Evolutionary conservation across 2,888 invertebrate species (phyloP), one percentile per base, ranked within the genome.

Genomic region (Chymomyza fuscimana): DNA sequence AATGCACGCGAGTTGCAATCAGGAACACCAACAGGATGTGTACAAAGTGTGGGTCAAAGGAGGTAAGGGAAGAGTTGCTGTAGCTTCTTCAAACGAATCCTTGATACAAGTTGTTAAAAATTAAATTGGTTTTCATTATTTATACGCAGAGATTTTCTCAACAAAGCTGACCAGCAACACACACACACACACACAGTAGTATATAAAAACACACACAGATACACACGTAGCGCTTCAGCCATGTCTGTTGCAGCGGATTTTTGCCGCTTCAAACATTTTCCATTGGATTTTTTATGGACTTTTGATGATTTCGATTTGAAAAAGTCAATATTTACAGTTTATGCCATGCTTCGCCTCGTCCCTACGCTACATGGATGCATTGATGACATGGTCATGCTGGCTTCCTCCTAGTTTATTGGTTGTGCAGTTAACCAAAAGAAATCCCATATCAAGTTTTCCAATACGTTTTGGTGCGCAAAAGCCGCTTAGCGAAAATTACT

Each of bases 381-480:
- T 10, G 40, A 46, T 10, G 40, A 46, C 12, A 15, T 12, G 62
- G 66, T 54, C 16, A 50, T 62, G 51, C 22, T 58, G 36, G 67
- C 25, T 64, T 66, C 67, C 56, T 70, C 63, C 71, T 68, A 82
- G 83, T 78, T 83, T 83, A 83, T 83, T 83, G 88, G 83, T 80
- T 87, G 88, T 83, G 83, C 83, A 83, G 83, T 78, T 87, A 80
- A 82, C 83, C 88, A 87, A 83, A 85, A 87, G 86, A 83, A 83
- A 83, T 87, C 88, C 86, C 78, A 87, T 86, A 82, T 87, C 83
- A 86, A 68, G 74, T 78, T 73, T 76, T 69, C 66, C 72, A 68
- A 63, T 58, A 69, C 62, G 29, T 61, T 52, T 36, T 36, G 56
- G 36, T 54, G 72, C 65, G 36, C 72, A 78, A 87, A 83, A 83